Evolutionary conservation across 1,140 invertebrate species (phyloP), one percentile per base, ranked within the genome.

Genomic region (Sycobia sp.): DNA sequence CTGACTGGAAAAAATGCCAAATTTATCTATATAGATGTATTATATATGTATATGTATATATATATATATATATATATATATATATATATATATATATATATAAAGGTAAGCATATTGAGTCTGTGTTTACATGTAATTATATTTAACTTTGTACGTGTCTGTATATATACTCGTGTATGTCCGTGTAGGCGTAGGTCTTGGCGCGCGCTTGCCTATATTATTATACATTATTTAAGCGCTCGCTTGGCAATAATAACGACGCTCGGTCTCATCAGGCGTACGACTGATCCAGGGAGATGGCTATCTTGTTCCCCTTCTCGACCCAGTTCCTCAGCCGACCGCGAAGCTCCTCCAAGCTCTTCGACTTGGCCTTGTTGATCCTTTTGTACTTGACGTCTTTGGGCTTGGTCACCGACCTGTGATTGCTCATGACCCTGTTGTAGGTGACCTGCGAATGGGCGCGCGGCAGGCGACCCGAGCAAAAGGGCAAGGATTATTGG

Each of bases 331-430:
- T 91, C 71, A 94, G 80, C 61, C 90, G 84, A 0, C 91, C 92
- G 7, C 92, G 79, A 43, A 94, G 74, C 70, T 94, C 92, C 71
- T 94, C 92, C 47, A 94, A 80, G 71, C 91, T 93, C 81, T 93
- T 93, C 23, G 91, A 93, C 77, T 94, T 94, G 4, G 91, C 91
- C 75, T 94, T 93, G 73, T 93, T 94, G 77, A 94, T 94, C 67
- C 91, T 86, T 75, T 93, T 93, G 81, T 93, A 94, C 78, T 94
- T 94, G 5, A 94, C 91, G 73, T 94, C 92, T 80, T 94, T 94
- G 57, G 92, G 91, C 78, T 94, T 94, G 3, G 91, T 93, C 41
- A 95, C 92, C 44, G 91, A 92, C 64, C 92, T 84, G 78, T 94
- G 92, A 77, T 94, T 94, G 23, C 90, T 91, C 92, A 94, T 94